Base-by-base conservation (phyloP, 2,797 vertebrate genomes). In the Acanthurus lineatus region DNA sequence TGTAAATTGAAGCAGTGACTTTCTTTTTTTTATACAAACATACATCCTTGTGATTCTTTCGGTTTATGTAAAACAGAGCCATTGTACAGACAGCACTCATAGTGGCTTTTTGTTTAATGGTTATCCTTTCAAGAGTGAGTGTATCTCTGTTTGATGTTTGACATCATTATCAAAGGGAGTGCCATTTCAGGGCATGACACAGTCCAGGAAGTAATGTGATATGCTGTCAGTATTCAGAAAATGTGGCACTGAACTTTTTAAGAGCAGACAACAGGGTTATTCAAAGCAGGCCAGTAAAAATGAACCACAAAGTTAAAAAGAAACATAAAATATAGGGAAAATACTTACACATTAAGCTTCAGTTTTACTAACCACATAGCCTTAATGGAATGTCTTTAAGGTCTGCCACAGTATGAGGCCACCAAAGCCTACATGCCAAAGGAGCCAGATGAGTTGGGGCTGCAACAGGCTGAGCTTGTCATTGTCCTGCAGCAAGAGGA, bases 381-480 rank as follows among this genome's bases (percentile, higher is more conserved):
- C 19, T 53, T 47, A 16, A 69, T 44, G 68, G 19, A 44, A 45
- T 53, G 49, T 65, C 22, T 82, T 88, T 22, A 88, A 99, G 98
- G 92, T 2, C 85, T 97, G 77, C 95, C 93, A 12, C 98, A 99
- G 69, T 97, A 96, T 47, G 98, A 99, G 90, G 89, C 96, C 62
- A 97, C 91, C 56, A 97, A 95, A 54, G 93, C 97, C 2, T 96
- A 97, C 88, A 90, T 98, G 85, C 96, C 98, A 0, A 99, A 95
- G 77, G 94, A 96, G 57, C 95, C 85, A 0, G 98, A 99, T 0
- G 97, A 99, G 89, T 70, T 99, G n/a, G 95, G 97, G 0, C 92
- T 99, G 64, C 95, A 97, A 82, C 97, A 96, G 89, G 96, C 97
- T 0, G 98, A 99, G 0, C 95, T 99, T 0, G 96, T 99, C 20